Evolutionary conservation across 2,797 vertebrate species (phyloP), one percentile per base, ranked within the genome.

Genomic region (Tarsius wallacei): DNA sequence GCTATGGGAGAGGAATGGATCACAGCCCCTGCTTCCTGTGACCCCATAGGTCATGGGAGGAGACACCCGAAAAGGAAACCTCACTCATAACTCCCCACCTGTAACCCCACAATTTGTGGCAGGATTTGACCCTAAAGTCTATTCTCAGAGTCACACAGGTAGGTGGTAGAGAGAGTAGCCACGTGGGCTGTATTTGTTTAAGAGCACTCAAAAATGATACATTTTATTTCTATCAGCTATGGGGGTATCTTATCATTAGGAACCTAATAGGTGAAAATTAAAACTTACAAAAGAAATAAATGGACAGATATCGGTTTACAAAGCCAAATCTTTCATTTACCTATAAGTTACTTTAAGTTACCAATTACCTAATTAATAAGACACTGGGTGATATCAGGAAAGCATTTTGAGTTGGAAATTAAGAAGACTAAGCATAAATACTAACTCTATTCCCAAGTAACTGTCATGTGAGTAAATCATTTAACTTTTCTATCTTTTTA

Each of bases 211-310:
- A 93, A 96, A 91, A 8, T 33, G 8, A 68, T 14, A 42, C 3
- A 33, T 7, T 82, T 76, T 76, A 36, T 26, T 13, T 83, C 64
- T 66, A n/a, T 82, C 68, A 70, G 61, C 68, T 93, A 63, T 55
- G 36, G 47, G 2, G 7, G 6, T 78, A 36, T 78, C n/a, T 90
- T 84, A 16, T 49, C 73, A 84, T 90, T 57, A 51, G 91, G 24
- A 78, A 85, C 15, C 19, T 66, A 90, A 57, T n/a, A 64, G 49
- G 47, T 7, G 5, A 80, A 85, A 73, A 49, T 49, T 36, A 66
- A 80, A 96, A 71, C 55, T 78, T 94, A 78, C 2, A n/a, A 87
- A 64, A 64, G 14, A 91, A 31, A 49, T 53, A 77, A 66, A 47
- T 73, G n/a, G 89, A 55, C 2, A 17, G 13, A 81, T 16, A 49